Base-by-base conservation (phyloP, 2,113 vertebrate species). In the Lepus americanus region DNA sequence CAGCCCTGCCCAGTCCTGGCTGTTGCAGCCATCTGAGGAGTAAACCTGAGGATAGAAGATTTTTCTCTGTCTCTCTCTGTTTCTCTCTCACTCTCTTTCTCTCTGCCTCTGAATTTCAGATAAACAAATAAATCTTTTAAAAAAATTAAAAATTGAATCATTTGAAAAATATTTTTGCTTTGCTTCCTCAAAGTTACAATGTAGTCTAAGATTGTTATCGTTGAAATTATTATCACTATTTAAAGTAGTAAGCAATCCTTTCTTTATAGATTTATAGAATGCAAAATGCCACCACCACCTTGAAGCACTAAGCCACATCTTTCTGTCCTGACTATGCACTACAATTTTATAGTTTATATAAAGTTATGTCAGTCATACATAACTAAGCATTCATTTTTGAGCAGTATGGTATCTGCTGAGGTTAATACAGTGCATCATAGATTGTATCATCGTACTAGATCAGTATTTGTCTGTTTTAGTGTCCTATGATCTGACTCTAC, bases 121-220 rank as follows among this genome's bases (percentile, higher is more conserved):
- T 44, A 44, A 44, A 59, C 12, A 59, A 59, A 59, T 59, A 59
- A 59, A 59, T 59, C 55, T 59, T 44, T 44, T 5, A 44, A 59
- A 59, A 59, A 59, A 59, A 17, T 59, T 59, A 2, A 36, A 76
- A 79, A 53, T 25, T 67, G 16, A 33, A 67, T 20, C n/a, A 87
- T 79, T 64, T 95, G 23, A 88, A 83, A 31, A 79, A 89, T 10
- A 17, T 19, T 25, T 72, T 87, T 69, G 9, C 64, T 76, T 66
- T 53, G 53, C 27, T 89, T 87, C 7, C 1, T 92, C n/a, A 92
- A 61, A 69, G 29, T 80, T 80, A 79, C 31, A 83, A 29, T 87
- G 29, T 59, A 2, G 4, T 82, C 19, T 74, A 66, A 19, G 22
- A 25, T n/a, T 59, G 4, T 53, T 69, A 55, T 59, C 36, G 9